A percentile compares a stretch with the other conserved stretches of the same genome.
phyloP scores from a whole-genome alignment of 2,797 vertebrate genomes.

The Kryptolebias ocellatus region DNA sequence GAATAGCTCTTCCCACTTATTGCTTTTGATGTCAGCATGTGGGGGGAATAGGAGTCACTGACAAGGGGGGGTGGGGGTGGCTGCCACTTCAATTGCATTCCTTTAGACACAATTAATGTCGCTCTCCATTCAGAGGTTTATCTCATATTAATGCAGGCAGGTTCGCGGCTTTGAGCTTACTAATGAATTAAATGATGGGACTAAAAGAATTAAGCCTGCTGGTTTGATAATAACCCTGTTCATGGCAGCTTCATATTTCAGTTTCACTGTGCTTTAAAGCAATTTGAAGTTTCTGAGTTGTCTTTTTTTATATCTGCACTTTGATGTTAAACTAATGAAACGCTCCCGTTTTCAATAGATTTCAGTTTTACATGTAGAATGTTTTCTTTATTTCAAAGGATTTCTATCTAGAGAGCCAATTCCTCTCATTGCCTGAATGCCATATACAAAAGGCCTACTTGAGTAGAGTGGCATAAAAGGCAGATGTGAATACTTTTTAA shows the following conservation, averaged over 20 bases:
- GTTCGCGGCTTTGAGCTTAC: constrained; percentile 49
- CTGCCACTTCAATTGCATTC: constrained; percentile 61
- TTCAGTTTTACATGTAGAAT: constrained; percentile 14
- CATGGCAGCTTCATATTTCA: not conserved
- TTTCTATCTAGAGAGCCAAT: constrained; percentile 17
- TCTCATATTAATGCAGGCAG: constrained; percentile 48
- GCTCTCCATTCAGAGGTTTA: constrained; percentile 59
- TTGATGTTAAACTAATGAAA: constrained; percentile 28
- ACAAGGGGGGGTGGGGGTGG: constrained; percentile 41
- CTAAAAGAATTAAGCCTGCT: constrained; percentile 25
- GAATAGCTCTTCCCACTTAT: constrained; percentile 67
- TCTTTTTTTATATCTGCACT: constrained; percentile 5
- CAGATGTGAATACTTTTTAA: constrained; percentile 15
- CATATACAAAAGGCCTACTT: constrained; percentile 20
- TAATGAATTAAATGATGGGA: constrained; percentile 56
- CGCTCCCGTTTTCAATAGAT: constrained; percentile 2
- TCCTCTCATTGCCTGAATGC: constrained; percentile 17
- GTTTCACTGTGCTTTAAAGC: constrained; percentile 12
- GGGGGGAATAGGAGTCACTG: constrained; percentile 48
- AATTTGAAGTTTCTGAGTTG: not conserved
- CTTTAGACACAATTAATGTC: constrained; percentile 67
- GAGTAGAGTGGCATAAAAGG: constrained; percentile 20
- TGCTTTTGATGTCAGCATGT: constrained; percentile 68
- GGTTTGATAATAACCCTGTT: constrained; percentile 21
- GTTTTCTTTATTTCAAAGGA: constrained; percentile 31